These are phyloP conservation scores for Cyanocitta stelleri DNA, from an alignment of 2,113 vertebrate genomes.

Conservation along the genomic window DNA sequence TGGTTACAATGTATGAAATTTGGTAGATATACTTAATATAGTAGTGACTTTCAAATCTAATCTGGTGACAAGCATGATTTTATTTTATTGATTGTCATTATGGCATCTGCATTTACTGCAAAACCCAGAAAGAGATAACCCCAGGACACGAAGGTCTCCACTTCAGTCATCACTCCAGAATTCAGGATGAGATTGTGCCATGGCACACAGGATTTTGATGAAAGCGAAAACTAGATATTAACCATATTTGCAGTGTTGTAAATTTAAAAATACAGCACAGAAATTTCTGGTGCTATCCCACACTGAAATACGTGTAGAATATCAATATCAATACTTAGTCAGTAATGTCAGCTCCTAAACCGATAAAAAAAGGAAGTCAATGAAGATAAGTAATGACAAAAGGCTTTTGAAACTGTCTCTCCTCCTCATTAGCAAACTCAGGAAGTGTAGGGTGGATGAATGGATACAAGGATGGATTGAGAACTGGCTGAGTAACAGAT, in stretches of 20 bases:
- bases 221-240: not conserved
- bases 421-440: not conserved
- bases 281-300: not conserved
- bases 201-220: not conserved
- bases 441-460: not conserved
- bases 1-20: not conserved
- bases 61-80: not conserved
- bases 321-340: not conserved
- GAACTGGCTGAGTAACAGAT: not conserved
- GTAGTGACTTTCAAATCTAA: not conserved
- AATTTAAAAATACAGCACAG: not conserved
- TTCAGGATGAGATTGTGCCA: not conserved
- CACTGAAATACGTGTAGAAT: not conserved
- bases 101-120: not conserved
- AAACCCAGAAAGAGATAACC: not conserved
- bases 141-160: not conserved
- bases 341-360: accelerated
- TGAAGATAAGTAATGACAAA: not conserved
- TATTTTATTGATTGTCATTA: not conserved
- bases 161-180: not conserved
- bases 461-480: no score
- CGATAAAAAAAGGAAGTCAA: not conserved
- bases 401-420: not conserved
- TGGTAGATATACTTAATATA: not conserved
- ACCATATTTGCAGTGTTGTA: not conserved